Percentiles rank a stretch among this genome's conserved stretches.
These are phyloP conservation scores for Telenomus remus DNA, from an alignment of 1,140 invertebrate genomes.

Conservation along the genomic window DNA sequence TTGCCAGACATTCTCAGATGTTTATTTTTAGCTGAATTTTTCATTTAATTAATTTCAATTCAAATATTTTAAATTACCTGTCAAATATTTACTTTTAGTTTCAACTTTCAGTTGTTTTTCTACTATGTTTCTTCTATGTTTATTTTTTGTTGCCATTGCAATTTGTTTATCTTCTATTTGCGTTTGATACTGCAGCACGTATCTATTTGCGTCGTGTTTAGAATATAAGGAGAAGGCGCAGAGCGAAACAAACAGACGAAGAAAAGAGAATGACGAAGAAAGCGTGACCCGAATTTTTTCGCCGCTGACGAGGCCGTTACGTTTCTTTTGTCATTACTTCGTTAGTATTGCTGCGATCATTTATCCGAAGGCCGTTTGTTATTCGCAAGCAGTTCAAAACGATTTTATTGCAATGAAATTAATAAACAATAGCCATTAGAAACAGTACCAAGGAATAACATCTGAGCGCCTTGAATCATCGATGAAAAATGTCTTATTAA, in stretches of 20 bases:
- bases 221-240: constrained; percentile 37
- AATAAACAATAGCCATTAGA: constrained; percentile 48
- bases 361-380: constrained; percentile 51
- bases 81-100: too few relatives aligned
- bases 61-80: too few relatives aligned
- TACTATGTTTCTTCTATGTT: too few relatives aligned
- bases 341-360: constrained; percentile 55
- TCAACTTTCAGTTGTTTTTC: too few relatives aligned
- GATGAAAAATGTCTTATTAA: constrained; percentile 56
- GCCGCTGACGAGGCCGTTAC: constrained; percentile 48
- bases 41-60: too few relatives aligned
- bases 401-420: constrained; percentile 56
- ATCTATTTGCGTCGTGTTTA: constrained; percentile 44
- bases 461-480: constrained; percentile 39
- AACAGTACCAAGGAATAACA: constrained; percentile 42
- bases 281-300: constrained; percentile 58
- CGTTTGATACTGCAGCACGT: constrained; percentile 39
- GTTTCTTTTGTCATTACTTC: constrained; percentile 49
- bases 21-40: too few relatives aligned
- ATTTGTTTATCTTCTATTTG: constrained; percentile 34
- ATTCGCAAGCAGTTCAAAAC: constrained; percentile 51
- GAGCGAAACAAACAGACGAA: constrained; percentile 31
- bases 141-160: too few relatives aligned
- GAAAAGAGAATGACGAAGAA: constrained; percentile 52
- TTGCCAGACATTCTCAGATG: too few relatives aligned